phyloP scores from a whole-genome alignment of 2,797 vertebrate genomes.

The Brotula barbata region DNA sequence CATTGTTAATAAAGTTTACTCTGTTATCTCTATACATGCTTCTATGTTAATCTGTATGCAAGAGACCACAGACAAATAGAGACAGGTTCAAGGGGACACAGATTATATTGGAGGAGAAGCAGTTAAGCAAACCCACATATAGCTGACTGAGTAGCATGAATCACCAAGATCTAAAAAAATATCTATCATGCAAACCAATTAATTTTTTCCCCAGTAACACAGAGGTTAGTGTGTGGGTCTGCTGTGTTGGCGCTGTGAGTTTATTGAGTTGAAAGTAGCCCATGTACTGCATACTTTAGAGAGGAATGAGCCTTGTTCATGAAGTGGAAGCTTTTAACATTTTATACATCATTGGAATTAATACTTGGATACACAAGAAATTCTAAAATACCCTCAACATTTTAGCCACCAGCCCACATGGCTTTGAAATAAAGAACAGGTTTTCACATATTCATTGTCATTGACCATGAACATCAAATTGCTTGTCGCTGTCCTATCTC shows the following conservation, averaged over 20 bases:
- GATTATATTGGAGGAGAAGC: background rate
- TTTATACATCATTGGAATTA: slow-evolving; percentile 40
- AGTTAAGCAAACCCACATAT: background rate
- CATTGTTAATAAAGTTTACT: too few relatives aligned
- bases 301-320: slow-evolving; percentile 24
- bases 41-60: slow-evolving; percentile 3
- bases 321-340: slow-evolving; percentile 41
- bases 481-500: slow-evolving; percentile 39
- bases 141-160: background rate
- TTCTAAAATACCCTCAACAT: slow-evolving; percentile 48
- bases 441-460: slow-evolving; percentile 40
- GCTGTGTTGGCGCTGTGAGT: slow-evolving; percentile 4
- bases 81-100: slow-evolving; percentile 10
- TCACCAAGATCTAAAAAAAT: too few relatives aligned
- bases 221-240: slow-evolving; percentile 43
- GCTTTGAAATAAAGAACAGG: slow-evolving; percentile 2
- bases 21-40: background rate
- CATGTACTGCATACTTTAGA: slow-evolving; percentile 29
- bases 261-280: slow-evolving; percentile 17
- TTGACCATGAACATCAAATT: slow-evolving; percentile 56
- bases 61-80: background rate
- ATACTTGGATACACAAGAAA: slow-evolving; percentile 49
- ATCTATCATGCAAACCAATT: slow-evolving; percentile 25
- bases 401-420: slow-evolving; percentile 42
- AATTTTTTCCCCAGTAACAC: slow-evolving; percentile 29